phyloP scores from a whole-genome alignment of 1,140 invertebrate species.

The Heliconius nattereri region DNA sequence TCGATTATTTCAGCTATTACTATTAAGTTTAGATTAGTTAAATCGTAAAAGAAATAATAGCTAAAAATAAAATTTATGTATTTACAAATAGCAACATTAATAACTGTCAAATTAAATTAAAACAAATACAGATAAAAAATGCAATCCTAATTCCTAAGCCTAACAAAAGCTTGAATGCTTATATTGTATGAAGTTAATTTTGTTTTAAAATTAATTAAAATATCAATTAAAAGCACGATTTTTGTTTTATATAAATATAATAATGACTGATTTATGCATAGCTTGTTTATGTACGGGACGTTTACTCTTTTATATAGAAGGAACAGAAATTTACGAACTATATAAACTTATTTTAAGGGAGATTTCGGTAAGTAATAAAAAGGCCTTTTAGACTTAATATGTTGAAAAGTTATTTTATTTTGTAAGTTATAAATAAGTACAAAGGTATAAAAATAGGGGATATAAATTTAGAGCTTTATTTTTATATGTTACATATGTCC shows the following conservation, averaged over 20 bases:
- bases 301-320: slow-evolving; percentile 52
- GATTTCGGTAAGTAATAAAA: slow-evolving; percentile 40
- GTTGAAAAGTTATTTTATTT: background rate
- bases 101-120: background rate
- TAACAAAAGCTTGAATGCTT: slow-evolving; percentile 2
- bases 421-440: background rate
- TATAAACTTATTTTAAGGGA: slow-evolving; percentile 63
- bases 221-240: background rate
- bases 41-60: background rate
- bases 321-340: slow-evolving; percentile 50
- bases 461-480: too few relatives aligned
- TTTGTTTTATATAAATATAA: slow-evolving; percentile 11
- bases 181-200: background rate
- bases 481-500: too few relatives aligned
- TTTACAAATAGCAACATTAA: background rate
- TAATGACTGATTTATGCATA: slow-evolving; percentile 62
- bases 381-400: background rate
- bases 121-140: slow-evolving; percentile 13
- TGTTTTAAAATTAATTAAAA: background rate
- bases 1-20: background rate
- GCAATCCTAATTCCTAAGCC: too few relatives aligned
- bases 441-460: too few relatives aligned
- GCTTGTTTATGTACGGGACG: slow-evolving; percentile 57
- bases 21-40: background rate
- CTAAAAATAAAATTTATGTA: too few relatives aligned